phyloP scores from a whole-genome alignment of 2,113 vertebrate genomes.

The Genyomyrus donnyi region DNA sequence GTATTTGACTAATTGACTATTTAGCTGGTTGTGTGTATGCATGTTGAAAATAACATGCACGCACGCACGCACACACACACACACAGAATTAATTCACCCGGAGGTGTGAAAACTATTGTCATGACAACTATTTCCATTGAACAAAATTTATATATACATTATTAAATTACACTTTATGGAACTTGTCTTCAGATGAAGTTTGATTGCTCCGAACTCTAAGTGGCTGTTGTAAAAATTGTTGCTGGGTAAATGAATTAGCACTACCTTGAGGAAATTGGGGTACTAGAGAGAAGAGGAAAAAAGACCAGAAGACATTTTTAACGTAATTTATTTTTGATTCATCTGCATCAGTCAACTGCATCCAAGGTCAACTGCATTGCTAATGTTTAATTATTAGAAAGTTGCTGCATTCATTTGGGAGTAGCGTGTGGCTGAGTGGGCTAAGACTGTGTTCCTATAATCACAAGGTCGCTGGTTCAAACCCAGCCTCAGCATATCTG shows the following conservation, averaged over 20 bases:
- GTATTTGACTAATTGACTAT: not conserved
- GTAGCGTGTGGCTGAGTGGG: no score
- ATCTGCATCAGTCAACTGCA: not conserved
- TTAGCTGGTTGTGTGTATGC: not conserved
- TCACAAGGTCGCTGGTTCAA: no score
- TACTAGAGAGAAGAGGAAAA: not conserved
- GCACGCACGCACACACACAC: no score
- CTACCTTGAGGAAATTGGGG: not conserved
- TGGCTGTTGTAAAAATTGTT: not conserved
- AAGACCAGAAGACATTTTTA: not conserved
- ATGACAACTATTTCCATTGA: not conserved
- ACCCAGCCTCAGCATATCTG: no score
- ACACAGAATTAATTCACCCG: not conserved
- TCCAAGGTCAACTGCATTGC: no score
- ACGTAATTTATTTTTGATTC: not conserved
- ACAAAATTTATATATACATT: not conserved
- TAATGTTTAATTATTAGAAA: not conserved
- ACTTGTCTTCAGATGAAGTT: not conserved
- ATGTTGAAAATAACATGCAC: not conserved
- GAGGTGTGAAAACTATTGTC: not conserved
- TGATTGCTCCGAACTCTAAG: not conserved
- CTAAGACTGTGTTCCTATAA: no score
- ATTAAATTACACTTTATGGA: not conserved
- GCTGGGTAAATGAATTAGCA: not conserved
- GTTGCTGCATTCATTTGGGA: no score